Evolutionary conservation across 1,140 invertebrate genomes (phyloP).

Genomic region (Lutraria rhynchaena): DNA sequence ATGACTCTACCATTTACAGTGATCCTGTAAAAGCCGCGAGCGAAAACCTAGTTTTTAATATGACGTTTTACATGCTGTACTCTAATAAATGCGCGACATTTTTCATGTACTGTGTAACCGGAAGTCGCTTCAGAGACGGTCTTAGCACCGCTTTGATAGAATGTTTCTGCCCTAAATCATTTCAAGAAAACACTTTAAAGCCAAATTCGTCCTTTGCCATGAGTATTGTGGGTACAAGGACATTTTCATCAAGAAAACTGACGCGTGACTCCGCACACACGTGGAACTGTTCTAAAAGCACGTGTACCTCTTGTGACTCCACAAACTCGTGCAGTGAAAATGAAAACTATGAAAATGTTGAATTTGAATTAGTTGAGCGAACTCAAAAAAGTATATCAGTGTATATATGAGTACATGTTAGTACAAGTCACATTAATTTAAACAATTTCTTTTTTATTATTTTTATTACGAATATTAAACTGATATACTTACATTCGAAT

Average conservation of each 20-base stretch:
- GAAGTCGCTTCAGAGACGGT: constrained; percentile 66
- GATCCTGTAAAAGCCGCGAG: constrained; percentile 50
- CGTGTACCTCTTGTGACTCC: not conserved
- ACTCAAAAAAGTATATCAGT: constrained; percentile 29
- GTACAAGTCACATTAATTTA: too few relatives aligned
- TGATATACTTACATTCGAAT: too few relatives aligned
- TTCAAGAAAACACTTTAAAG: not conserved
- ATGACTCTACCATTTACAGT: constrained; percentile 57
- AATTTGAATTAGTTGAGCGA: not conserved
- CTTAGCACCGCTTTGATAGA: constrained; percentile 24
- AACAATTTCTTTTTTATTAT: too few relatives aligned
- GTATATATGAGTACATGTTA: not conserved
- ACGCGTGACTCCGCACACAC: too few relatives aligned
- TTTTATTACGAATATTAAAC: too few relatives aligned
- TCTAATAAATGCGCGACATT: constrained; percentile 75
- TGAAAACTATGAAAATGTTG: not conserved
- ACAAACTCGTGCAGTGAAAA: not conserved
- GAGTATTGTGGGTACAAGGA: too few relatives aligned
- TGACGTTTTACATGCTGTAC: constrained; percentile 73
- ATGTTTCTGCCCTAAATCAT: constrained; percentile 12
- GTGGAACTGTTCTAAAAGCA: constrained; percentile 16
- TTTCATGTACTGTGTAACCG: constrained; percentile 69
- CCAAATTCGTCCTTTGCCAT: not conserved
- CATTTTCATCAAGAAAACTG: too few relatives aligned
- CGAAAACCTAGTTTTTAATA: constrained; percentile 66